Conservation (phyloP, 1,140 invertebrate species). For the Pseudomyrmex flavicornis region DNA sequence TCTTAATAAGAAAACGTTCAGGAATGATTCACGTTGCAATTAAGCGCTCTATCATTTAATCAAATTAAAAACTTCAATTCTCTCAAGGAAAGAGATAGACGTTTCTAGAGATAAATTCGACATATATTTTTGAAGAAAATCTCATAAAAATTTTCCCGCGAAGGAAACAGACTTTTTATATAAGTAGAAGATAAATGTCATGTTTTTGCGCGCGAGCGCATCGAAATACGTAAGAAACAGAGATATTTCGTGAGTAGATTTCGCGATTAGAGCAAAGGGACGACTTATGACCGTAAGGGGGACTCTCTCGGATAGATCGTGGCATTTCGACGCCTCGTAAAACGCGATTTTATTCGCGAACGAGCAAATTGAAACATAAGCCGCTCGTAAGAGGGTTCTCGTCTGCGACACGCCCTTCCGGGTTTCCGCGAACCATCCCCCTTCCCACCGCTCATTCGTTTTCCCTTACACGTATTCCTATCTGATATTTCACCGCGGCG, state of each 20-base stretch:
- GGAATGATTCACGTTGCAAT: not conserved
- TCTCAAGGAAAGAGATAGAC: too few species aligned
- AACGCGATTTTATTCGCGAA: constrained; percentile 75
- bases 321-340: constrained; percentile 72
- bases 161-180: not conserved
- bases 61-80: not conserved
- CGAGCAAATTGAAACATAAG: constrained; percentile 77
- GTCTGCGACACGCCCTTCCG: constrained; percentile 44
- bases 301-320: constrained; percentile 32
- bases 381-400: constrained; percentile 73
- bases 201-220: too few species aligned
- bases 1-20: not conserved
- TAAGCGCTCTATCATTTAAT: not conserved
- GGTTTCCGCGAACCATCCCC: not conserved
- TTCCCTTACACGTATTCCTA: constrained; percentile 60
- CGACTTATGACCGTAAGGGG: constrained; percentile 5
- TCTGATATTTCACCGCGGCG: constrained; percentile 67
- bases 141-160: not conserved
- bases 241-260: constrained; percentile 2
- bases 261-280: constrained; percentile 55
- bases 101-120: too few species aligned
- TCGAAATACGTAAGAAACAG: too few species aligned
- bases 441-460: constrained; percentile 55
- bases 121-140: too few species aligned
- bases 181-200: too few species aligned